These are phyloP conservation scores for Epizoanthus stellaris DNA, from an alignment of 92 coral and sea anemone species.

Conservation along the genomic window DNA sequence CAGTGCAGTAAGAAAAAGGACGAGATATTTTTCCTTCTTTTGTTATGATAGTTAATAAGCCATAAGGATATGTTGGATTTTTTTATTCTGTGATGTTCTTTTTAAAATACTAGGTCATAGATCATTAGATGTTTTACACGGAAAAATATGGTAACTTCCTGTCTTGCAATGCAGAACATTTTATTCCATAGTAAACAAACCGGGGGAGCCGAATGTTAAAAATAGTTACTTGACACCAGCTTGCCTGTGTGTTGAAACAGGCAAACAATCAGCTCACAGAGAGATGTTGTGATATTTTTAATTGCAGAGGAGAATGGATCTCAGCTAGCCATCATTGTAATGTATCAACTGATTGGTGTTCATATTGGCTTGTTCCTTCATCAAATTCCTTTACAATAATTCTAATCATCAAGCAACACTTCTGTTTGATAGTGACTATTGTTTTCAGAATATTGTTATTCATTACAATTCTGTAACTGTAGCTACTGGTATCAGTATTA, in stretches of 20 bases:
- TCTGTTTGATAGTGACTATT: too few species aligned
- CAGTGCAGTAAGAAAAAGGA: too few species aligned
- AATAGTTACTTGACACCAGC: background rate
- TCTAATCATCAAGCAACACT: too few species aligned
- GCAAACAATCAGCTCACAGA: background rate
- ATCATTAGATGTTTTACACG: background rate
- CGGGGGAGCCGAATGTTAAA: background rate
- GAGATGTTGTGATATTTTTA: background rate
- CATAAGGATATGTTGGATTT: background rate
- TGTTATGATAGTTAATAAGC: too few species aligned
- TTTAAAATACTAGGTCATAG: background rate
- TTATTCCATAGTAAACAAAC: background rate
- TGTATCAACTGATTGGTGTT: too few species aligned
- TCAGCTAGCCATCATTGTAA: too few species aligned
- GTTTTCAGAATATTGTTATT: too few species aligned
- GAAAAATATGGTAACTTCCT: background rate
- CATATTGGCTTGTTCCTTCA: too few species aligned
- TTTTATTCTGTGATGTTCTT: background rate
- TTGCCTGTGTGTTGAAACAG: slow-evolving; percentile 12
- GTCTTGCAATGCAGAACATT: background rate
- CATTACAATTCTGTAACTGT: too few species aligned
- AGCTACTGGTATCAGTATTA: too few species aligned
- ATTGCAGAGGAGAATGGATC: background rate
- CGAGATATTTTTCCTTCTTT: too few species aligned
- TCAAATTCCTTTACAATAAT: too few species aligned